A percentile compares a stretch with the other conserved stretches of the same genome.
Conservation (phyloP, 2,113 vertebrate genomes). For the Thalassarche chlororhynchos region DNA sequence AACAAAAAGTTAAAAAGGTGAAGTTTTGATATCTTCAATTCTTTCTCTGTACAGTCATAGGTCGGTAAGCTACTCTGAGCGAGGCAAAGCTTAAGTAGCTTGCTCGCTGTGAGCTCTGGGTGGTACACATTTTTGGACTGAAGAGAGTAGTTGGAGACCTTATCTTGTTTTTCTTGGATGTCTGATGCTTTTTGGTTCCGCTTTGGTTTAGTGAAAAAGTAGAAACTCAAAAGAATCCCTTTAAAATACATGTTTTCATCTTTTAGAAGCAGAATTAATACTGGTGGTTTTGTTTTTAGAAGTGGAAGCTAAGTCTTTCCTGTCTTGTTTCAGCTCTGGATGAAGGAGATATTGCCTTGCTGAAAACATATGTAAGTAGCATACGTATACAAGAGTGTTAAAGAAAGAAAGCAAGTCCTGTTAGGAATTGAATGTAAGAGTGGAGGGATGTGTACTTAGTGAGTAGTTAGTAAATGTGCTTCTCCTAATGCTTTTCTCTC, state of each 20-base stretch:
- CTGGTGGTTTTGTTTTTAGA: background rate
- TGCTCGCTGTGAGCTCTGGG: background rate
- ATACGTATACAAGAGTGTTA: background rate
- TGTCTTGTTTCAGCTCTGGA: constrained; percentile 88
- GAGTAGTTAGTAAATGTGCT: background rate
- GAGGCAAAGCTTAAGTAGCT: background rate
- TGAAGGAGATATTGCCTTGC: constrained; percentile 96
- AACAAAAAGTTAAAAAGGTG: background rate
- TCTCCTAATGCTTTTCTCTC: background rate
- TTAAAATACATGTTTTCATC: background rate
- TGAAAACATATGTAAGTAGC: constrained; percentile 96
- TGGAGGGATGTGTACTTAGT: background rate
- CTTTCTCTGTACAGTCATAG: background rate
- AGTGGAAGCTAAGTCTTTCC: background rate
- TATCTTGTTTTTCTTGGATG: background rate
- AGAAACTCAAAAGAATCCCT: background rate
- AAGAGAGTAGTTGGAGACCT: background rate
- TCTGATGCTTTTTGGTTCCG: background rate
- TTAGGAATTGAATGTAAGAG: background rate
- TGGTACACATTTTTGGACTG: background rate
- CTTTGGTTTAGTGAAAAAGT: background rate
- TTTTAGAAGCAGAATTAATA: background rate
- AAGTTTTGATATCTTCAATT: background rate
- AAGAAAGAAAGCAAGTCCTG: background rate
- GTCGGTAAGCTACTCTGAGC: background rate